phyloP scores from a whole-genome alignment of 2,113 vertebrate species.

The Labeo catla region DNA sequence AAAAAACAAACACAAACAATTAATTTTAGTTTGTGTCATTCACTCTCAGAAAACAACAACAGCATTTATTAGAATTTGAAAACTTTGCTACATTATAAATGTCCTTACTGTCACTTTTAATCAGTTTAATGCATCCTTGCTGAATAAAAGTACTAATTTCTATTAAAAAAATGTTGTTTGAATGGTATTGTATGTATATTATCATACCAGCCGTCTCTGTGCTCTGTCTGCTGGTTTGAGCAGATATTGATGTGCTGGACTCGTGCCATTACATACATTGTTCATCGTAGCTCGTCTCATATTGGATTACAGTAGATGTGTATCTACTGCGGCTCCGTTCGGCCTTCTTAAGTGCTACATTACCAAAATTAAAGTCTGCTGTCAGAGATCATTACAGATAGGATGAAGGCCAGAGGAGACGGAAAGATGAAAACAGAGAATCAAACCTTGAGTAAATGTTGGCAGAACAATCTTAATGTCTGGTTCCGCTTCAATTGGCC shows the following conservation, averaged over 20 bases:
- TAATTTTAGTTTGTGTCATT: no score
- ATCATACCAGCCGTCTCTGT: not conserved
- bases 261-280: not conserved
- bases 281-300: not conserved
- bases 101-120: not conserved
- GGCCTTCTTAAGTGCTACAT: constrained; percentile 12
- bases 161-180: not conserved
- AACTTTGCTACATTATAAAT: not conserved
- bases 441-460: not conserved
- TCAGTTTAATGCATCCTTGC: not conserved
- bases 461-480: not conserved
- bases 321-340: not conserved
- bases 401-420: not conserved
- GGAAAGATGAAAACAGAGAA: not conserved
- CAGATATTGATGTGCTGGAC: not conserved
- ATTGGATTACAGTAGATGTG: not conserved
- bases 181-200: not conserved
- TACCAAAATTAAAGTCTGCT: constrained; percentile 29
- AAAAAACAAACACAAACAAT: no score
- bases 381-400: constrained; percentile 30
- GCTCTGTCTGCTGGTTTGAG: not conserved
- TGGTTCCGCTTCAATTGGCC: not conserved
- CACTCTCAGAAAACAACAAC: not conserved
- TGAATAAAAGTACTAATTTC: not conserved
- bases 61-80: not conserved